Conservation (phyloP, 2,113 vertebrate genomes). For the Dicerorhinus sumatrensis region DNA sequence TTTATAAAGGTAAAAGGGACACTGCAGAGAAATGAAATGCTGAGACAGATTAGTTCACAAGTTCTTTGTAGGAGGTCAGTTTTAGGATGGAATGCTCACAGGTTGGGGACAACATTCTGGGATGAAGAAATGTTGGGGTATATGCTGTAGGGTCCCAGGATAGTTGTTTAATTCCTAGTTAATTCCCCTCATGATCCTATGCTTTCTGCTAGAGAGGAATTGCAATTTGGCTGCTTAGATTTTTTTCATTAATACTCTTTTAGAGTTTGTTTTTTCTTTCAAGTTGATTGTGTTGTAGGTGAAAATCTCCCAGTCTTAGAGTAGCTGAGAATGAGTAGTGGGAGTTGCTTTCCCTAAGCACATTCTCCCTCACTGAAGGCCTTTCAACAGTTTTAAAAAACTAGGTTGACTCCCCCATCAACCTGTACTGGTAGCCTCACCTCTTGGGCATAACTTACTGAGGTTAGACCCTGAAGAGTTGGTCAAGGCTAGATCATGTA, state of each 20-base stretch:
- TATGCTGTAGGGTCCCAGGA: neutral
- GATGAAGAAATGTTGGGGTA: neutral
- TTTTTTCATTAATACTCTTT: neutral
- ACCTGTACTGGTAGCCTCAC: neutral
- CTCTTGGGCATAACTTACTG: neutral
- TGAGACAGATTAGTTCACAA: neutral
- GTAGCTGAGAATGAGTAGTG: neutral
- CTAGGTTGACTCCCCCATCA: neutral
- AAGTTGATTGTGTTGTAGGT: neutral
- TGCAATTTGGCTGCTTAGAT: neutral
- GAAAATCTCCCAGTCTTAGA: neutral
- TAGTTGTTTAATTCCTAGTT: neutral
- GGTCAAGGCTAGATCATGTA: neutral
- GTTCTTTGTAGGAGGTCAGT: neutral
- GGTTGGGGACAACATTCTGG: neutral
- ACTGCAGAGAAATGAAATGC: neutral
- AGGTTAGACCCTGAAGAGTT: neutral
- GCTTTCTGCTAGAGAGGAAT: neutral
- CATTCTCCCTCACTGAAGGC: neutral
- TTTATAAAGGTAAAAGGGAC: neutral
- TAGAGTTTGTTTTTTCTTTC: neutral
- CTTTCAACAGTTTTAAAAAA: conserved; percentile 8
- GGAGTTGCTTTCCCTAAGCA: neutral
- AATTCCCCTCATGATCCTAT: neutral
- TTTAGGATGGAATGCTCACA: neutral